Base-by-base conservation (phyloP, 2,888 invertebrate species). In the Icerya purchasi region DNA sequence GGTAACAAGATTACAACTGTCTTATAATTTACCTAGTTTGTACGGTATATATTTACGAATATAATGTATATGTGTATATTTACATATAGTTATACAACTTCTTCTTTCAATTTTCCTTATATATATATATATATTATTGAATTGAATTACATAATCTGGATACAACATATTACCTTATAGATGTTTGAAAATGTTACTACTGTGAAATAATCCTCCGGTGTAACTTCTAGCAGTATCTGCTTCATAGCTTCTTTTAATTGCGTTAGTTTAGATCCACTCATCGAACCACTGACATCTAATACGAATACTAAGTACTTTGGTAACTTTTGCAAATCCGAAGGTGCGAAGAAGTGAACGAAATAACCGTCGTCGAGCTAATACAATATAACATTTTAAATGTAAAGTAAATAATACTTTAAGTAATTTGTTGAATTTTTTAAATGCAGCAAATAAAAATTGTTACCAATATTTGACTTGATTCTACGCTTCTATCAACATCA, bases 261-360 rank as follows among this genome's bases (percentile, higher is more conserved):
- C 22, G 72, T 69, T 51, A 84, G 76, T 71, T 82, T 82, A 58
- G 74, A 73, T 22, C 79, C 84, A 65, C 73, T 72, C 85, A 85
- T 85, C 57, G 83, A 84, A 5, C 83, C 83, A 24, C 83, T 83
- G 0, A 81, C 78, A 69, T 86, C 85, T 67, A 85, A 72, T n/a
- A 85, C 80, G 68, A 85, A 85, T 8, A 84, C 75, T 3, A 82
- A 79, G 66, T 81, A 77, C 69, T 84, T 83, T 61, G 73, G 74
- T 54, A 83, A 71, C 2, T 79, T 75, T 19, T 74, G 71, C 61
- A 81, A 68, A 20, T 77, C 74, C 2, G 71, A 69, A 0, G 84
- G 84, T 10, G 83, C 78, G 69, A 83, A 82, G 72, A 83, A 83
- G 67, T 84, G 84, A 1, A 83, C 81, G 70, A 84, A 85, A 70